Evolutionary conservation across 2,888 invertebrate genomes (phyloP), one percentile per base, ranked within the genome.

Genomic region (Scaptodrosophila latifasciaeformis): DNA sequence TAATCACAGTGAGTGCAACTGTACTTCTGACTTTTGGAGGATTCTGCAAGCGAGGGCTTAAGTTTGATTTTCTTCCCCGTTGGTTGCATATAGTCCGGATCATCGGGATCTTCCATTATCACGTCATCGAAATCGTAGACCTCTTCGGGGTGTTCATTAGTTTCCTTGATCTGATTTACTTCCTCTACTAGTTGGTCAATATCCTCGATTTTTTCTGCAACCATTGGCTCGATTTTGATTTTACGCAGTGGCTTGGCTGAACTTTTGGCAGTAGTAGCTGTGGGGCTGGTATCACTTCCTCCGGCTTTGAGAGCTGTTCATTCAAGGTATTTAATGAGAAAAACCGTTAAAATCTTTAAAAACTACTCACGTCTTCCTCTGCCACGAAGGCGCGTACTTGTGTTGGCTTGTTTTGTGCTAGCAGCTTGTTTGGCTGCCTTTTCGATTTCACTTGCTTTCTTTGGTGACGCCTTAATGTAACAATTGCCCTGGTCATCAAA

Each of bases 1-100:
- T 98, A 98, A 64, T 92, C 91, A 85, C 98, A 98, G 82, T 96
- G 95, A 80, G 91, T 93, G 86, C 98, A 98, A n/a, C 54, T 39
- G 34, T 54, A 75, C 21, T 62, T 74, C 3, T 58, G 66, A n/a
- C 86, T 97, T 98, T 87, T 98, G 5, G 45, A 7, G 0, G 59
- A 17, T 7, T 47, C 40, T 0, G 52, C 21, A 10, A 49, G 10
- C 29, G 39, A 47, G n/a, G 70, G 10, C 21, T 75, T 77, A 0
- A 79, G 47, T n/a, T 63, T 77, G 27, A 64, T 58, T 31, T 67
- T 58, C 15, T 49, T 71, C 18, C 53, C 49, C 97, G 86, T 96
- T 96, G 0, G 98, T 98, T 15, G 34, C 12, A 1, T 5, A 1
- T 5, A 4, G 27, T 65, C 65, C 2, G 59, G 45, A 24, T 67